Evolutionary conservation across 1,140 invertebrate species (phyloP).

Genomic region (Penaeus indicus): DNA sequence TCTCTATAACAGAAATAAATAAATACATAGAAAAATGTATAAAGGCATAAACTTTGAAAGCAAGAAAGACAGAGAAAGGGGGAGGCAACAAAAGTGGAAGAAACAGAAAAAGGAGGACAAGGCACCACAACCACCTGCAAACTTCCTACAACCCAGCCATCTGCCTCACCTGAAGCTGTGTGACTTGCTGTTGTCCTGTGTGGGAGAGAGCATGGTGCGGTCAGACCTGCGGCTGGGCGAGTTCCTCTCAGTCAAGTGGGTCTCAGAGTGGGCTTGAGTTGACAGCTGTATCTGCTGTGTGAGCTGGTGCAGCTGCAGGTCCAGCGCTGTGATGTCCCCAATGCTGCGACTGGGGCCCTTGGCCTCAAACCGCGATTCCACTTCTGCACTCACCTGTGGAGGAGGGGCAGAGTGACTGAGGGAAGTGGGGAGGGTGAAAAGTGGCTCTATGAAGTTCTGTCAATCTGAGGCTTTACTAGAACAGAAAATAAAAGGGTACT

Average conservation of each 20-base stretch:
- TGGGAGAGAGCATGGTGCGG: slow-evolving; percentile 26
- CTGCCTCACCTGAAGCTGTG: slow-evolving; percentile 55
- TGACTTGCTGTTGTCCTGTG: slow-evolving; percentile 51
- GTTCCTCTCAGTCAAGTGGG: slow-evolving; percentile 47
- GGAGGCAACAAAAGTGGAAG: too few relatives aligned
- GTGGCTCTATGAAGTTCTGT: too few relatives aligned
- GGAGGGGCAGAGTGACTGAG: background rate
- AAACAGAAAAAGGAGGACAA: background rate
- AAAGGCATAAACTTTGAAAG: too few relatives aligned
- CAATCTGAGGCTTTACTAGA: too few relatives aligned
- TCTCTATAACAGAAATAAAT: too few relatives aligned
- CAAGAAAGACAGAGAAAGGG: too few relatives aligned
- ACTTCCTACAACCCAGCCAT: background rate
- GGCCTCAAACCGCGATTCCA: slow-evolving; percentile 56
- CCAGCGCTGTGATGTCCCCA: slow-evolving; percentile 57
- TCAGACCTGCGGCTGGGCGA: slow-evolving; percentile 55
- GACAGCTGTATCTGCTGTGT: slow-evolving; percentile 61
- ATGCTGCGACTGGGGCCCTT: slow-evolving; percentile 56
- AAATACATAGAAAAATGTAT: too few relatives aligned
- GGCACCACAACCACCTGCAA: too few relatives aligned
- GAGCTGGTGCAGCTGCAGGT: slow-evolving; percentile 59
- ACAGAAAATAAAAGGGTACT: too few relatives aligned
- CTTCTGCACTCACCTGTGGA: slow-evolving; percentile 53
- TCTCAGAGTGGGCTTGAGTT: slow-evolving; percentile 55
- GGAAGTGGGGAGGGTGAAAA: too few relatives aligned